Conservation (phyloP, 2,888 invertebrate species). For the Isotomurus palustris region DNA sequence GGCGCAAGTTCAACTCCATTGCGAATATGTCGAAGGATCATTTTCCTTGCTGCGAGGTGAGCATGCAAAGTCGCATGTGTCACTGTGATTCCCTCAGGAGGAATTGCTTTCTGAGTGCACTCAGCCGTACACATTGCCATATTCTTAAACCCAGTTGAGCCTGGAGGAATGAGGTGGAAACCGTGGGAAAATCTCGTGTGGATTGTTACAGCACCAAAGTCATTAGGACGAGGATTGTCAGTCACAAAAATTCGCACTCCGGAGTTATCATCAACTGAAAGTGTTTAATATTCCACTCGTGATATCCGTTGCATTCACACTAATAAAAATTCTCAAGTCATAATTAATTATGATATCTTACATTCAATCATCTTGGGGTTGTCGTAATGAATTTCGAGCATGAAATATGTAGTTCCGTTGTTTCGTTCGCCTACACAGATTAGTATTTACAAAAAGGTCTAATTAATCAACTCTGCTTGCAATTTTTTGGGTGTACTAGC, state of each 20-base stretch:
- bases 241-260: constrained; percentile 77
- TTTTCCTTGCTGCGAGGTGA: constrained; percentile 70
- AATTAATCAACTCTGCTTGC: background rate
- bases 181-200: constrained; percentile 70
- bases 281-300: constrained; percentile 4
- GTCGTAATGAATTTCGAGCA: constrained; percentile 88
- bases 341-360: constrained; percentile 15
- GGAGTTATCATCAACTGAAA: constrained; percentile 66
- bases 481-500: background rate
- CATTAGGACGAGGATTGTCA: constrained; percentile 64
- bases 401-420: constrained; percentile 70
- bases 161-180: constrained; percentile 76
- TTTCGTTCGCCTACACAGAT: constrained; percentile 49
- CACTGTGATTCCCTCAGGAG: constrained; percentile 67
- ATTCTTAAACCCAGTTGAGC: constrained; percentile 69
- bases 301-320: too few relatives aligned
- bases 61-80: constrained; percentile 78
- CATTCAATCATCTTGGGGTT: constrained; percentile 53
- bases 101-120: constrained; percentile 17
- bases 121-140: constrained; percentile 73
- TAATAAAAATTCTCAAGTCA: background rate
- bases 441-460: background rate
- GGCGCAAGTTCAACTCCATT: constrained; percentile 68
- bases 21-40: constrained; percentile 70
- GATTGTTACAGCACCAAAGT: constrained; percentile 73